phyloP scores from a whole-genome alignment of 2,888 invertebrate species.

The Dascillus cervinus region DNA sequence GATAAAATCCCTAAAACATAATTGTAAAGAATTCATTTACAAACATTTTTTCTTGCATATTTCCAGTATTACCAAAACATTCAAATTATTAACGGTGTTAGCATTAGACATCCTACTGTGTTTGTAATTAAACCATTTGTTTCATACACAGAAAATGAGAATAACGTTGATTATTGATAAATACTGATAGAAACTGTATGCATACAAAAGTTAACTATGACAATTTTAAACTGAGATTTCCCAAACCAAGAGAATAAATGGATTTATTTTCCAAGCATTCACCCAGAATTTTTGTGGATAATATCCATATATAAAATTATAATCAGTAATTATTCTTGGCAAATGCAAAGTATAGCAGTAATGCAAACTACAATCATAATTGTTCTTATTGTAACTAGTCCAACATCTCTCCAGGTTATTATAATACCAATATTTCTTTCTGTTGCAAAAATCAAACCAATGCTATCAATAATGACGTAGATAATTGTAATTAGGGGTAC shows the following conservation, averaged over 20 bases:
- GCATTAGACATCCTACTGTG: conserved; percentile 3
- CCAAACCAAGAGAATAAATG: conserved; percentile 14
- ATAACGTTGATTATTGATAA: too few species aligned
- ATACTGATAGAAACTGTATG: too few species aligned
- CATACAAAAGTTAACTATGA: too few species aligned
- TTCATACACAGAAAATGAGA: too few species aligned
- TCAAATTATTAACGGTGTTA: conserved; percentile 11
- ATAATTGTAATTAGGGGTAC: too few species aligned
- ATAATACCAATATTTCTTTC: conserved; percentile 8
- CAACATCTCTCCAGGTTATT: conserved; percentile 8
- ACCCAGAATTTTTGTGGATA: conserved; percentile 12
- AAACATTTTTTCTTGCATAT: conserved; percentile 15
- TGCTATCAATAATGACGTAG: too few species aligned
- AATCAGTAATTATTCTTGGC: conserved; percentile 14
- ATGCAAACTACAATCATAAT: conserved; percentile 7
- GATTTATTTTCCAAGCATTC: conserved; percentile 11
- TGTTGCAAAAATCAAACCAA: too few species aligned
- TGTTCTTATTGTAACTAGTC: conserved; percentile 8
- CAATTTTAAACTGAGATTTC: background rate
- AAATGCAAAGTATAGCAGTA: conserved; percentile 13
- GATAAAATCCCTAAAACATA: too few species aligned
- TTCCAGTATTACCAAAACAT: conserved; percentile 14
- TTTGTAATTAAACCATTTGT: too few species aligned
- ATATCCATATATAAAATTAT: conserved; percentile 12
- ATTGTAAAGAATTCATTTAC: too few species aligned